phyloP scores from a whole-genome alignment of 2,797 vertebrate genomes.

The Macropodus opercularis region DNA sequence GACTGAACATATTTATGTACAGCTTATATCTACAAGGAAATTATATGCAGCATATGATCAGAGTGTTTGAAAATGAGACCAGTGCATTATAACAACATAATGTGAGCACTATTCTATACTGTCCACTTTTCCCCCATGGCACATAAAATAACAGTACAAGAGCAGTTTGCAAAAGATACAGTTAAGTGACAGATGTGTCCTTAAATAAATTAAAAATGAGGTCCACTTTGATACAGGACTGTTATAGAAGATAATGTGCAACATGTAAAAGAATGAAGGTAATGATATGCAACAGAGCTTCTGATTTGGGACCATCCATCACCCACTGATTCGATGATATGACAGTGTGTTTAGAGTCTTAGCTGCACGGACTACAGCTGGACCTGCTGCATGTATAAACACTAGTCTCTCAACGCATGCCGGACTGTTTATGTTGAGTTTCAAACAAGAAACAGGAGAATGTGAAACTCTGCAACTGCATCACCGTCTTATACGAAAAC shows the following conservation, averaged over 20 bases:
- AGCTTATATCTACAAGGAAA: too few relatives aligned
- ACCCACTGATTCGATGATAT: background rate
- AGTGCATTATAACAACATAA: too few relatives aligned
- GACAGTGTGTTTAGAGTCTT: conserved; percentile 5
- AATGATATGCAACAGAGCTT: conserved; percentile 1
- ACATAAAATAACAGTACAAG: too few relatives aligned
- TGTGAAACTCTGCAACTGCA: conserved; percentile 8
- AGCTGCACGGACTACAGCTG: conserved; percentile 1
- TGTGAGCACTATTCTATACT: too few relatives aligned
- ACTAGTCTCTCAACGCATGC: background rate
- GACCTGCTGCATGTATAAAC: conserved; percentile 17
- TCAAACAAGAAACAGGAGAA: conserved; percentile 26
- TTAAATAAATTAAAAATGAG: too few relatives aligned
- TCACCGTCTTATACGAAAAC: conserved; percentile 15
- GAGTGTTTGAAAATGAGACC: too few relatives aligned
- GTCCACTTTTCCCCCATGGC: too few relatives aligned
- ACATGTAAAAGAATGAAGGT: background rate
- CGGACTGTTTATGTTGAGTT: conserved; percentile 11
- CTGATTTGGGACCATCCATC: background rate
- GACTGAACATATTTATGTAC: too few relatives aligned
- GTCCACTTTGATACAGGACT: background rate
- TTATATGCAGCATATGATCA: too few relatives aligned
- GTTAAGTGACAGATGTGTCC: too few relatives aligned
- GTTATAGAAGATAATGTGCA: background rate
- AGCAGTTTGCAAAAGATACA: too few relatives aligned